These are phyloP conservation scores for Drosophila parabipectinata DNA, from an alignment of 1,140 invertebrate species.

Conservation along the genomic window DNA sequence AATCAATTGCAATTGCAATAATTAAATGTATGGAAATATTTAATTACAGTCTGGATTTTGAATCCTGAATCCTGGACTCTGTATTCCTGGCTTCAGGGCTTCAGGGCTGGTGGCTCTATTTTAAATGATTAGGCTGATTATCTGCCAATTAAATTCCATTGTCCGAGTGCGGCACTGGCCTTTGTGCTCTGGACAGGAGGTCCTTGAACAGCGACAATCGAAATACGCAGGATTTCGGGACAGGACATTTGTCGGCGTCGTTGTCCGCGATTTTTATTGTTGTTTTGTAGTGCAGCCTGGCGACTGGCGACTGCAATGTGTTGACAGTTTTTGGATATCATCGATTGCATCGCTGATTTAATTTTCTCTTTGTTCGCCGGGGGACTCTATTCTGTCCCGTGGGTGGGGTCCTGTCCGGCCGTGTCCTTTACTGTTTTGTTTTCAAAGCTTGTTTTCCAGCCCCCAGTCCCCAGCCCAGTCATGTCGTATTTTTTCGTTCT, in stretches of 20 bases:
- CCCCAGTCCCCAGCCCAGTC: not conserved
- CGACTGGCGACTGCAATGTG: constrained; percentile 13
- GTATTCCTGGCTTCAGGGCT: too few relatives aligned
- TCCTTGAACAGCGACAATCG: constrained; percentile 20
- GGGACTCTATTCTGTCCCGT: not conserved
- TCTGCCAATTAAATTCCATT: not conserved
- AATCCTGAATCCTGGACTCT: too few relatives aligned
- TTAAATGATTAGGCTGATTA: not conserved
- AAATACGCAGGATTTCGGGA: constrained; percentile 5
- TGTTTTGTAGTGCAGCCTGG: not conserved
- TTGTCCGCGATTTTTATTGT: constrained; percentile 4
- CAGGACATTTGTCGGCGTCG: not conserved
- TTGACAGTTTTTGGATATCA: constrained; percentile 2
- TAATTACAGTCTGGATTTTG: not conserved
- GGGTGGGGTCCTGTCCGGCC: not conserved
- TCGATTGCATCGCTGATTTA: constrained; percentile 28
- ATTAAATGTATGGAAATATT: not conserved
- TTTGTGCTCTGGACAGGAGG: not conserved
- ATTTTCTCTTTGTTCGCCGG: constrained; percentile 20
- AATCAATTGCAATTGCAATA: not conserved
- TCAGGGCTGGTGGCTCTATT: not conserved
- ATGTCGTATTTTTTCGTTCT: constrained; percentile 6
- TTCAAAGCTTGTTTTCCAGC: not conserved
- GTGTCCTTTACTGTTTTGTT: not conserved
- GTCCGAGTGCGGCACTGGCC: not conserved